Conservation (phyloP, 1,140 invertebrate species). For the Diuraphis noxia region DNA sequence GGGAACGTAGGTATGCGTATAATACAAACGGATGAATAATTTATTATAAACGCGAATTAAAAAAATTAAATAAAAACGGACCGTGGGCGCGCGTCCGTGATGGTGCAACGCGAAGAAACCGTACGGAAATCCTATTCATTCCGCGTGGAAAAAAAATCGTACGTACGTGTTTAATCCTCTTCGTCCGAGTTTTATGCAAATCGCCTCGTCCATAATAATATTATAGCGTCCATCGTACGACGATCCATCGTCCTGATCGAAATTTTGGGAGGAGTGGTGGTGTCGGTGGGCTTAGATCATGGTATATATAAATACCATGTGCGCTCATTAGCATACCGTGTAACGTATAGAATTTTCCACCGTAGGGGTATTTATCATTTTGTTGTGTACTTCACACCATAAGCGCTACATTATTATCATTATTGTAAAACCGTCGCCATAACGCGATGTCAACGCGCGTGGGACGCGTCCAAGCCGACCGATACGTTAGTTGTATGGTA, state of each 20-base stretch:
- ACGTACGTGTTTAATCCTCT: slow-evolving; percentile 25
- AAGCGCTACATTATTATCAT: background rate
- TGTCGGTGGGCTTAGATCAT: background rate
- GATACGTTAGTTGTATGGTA: background rate
- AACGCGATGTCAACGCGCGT: slow-evolving; percentile 13
- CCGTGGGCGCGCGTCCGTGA: slow-evolving; percentile 12
- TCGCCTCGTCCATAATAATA: background rate
- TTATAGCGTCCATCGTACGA: background rate
- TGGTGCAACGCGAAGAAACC: background rate
- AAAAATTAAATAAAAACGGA: background rate
- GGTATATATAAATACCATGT: background rate
- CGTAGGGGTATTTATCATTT: background rate
- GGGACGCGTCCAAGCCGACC: background rate
- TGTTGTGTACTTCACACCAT: background rate
- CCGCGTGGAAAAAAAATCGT: background rate
- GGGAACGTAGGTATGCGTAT: background rate
- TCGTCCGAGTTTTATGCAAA: slow-evolving; percentile 22
- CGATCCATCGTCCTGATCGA: background rate
- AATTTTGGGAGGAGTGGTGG: background rate
- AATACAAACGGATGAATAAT: background rate
- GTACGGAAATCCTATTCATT: slow-evolving; percentile 7
- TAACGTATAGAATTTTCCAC: background rate
- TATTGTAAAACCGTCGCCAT: background rate
- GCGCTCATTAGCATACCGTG: background rate
- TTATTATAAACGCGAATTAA: background rate